These are phyloP conservation scores for Hybos culiciformis DNA, from an alignment of 2,888 invertebrate species.

Conservation along the genomic window DNA sequence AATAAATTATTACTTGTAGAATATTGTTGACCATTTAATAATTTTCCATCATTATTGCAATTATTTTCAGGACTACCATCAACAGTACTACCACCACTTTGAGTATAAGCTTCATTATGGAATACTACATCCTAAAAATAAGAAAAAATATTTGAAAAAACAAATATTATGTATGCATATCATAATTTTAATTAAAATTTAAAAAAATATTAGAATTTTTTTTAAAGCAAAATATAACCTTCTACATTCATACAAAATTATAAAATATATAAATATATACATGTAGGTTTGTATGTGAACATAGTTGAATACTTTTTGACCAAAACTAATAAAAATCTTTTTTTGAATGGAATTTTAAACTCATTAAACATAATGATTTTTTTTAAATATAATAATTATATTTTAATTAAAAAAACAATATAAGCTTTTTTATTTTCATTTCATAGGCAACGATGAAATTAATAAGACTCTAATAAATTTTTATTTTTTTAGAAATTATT, in stretches of 20 bases:
- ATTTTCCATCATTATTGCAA: slow-evolving; percentile 8
- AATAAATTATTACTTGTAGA: slow-evolving; percentile 16
- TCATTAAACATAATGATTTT: too few relatives aligned
- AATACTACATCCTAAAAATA: slow-evolving; percentile 58
- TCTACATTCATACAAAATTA: too few relatives aligned
- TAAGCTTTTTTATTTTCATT: too few relatives aligned
- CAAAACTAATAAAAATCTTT: too few relatives aligned
- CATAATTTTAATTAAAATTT: not conserved
- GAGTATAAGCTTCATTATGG: slow-evolving; percentile 64
- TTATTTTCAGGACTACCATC: slow-evolving; percentile 50
- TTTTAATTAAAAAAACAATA: too few relatives aligned
- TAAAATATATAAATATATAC: not conserved
- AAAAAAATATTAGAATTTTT: not conserved
- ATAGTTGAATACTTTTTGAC: not conserved
- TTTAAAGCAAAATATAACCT: too few relatives aligned
- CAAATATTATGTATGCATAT: slow-evolving; percentile 1
- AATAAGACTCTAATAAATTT: too few relatives aligned
- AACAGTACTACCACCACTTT: slow-evolving; percentile 55
- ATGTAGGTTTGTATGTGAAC: not conserved
- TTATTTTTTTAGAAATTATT: too few relatives aligned
- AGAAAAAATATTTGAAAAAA: slow-evolving; percentile 14
- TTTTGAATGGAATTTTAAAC: too few relatives aligned
- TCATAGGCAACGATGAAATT: too few relatives aligned
- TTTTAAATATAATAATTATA: too few relatives aligned
- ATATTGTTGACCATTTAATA: slow-evolving; percentile 11